Base-by-base conservation (phyloP, 1,140 invertebrate genomes). In the Colletes latitarsis region DNA sequence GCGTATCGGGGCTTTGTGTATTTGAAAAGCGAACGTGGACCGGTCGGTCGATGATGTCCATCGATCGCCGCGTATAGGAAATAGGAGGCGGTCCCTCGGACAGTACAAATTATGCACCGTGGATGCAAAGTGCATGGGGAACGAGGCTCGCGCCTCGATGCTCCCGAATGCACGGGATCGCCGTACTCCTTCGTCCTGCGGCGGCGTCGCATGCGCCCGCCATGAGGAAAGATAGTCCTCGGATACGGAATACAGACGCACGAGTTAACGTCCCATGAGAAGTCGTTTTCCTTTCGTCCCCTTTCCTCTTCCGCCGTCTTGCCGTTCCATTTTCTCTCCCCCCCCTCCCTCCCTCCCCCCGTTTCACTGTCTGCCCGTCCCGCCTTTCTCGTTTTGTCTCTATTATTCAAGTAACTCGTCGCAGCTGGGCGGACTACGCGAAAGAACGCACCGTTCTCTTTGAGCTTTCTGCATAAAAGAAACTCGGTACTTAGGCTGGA, bases 41-140 rank as follows among this genome's bases (percentile, higher is more conserved):
- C 57, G n/a, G 57, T 6, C 39, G 57, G 73, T 77, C 71, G 83
- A 86, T 82, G 83, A 60, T 72, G 71, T 71, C 39, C 62, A 85
- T 86, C 83, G 84, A 86, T 81, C 83, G 57, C n/a, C 19, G 15
- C 21, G 74, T 17, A 46, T 17, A 63, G 17, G 62, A 67, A 52
- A 63, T 55, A 53, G 62, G 41, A 52, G 62, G 30, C n/a, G 43
- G 68, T 60, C 78, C 71, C 81, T 77, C 83, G 87, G 80, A 88
- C 88, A 81, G 39, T 60, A 74, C 82, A 82, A 90, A 91, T 92
- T 92, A 90, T 91, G 88, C 88, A 88, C 81, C 84, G 77, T 82
- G 82, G 78, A 89, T 82, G 86, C 81, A 87, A 86, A 89, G 86
- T 90, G 88, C 87, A 91, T 88, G 79, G 86, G 77, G 74, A 91